Conservation (phyloP, 2,113 vertebrate genomes). For the Phrynocephalus versicolor region DNA sequence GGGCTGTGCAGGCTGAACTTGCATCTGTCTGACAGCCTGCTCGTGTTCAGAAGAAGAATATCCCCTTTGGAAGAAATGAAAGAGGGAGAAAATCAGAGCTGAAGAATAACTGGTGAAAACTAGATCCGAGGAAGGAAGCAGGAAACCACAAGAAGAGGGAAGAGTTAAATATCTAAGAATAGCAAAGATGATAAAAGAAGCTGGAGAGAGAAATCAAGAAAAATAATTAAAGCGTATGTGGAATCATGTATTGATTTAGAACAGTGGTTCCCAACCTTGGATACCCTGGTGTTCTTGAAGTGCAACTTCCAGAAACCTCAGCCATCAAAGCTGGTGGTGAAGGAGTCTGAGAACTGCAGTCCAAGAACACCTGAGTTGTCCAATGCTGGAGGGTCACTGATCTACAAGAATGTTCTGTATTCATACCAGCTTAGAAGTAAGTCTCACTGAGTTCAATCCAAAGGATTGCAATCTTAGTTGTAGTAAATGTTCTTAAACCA, state of each 20-base stretch:
- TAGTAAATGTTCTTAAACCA: background rate
- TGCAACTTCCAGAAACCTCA: too few relatives aligned
- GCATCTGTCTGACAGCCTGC: constrained; percentile 54
- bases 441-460: background rate
- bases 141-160: background rate
- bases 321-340: too few relatives aligned
- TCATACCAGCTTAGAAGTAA: background rate
- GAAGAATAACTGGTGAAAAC: constrained; percentile 2
- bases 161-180: background rate
- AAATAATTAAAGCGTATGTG: background rate
- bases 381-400: too few relatives aligned
- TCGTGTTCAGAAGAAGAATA: constrained; percentile 66
- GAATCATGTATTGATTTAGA: background rate
- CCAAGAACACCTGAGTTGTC: too few relatives aligned
- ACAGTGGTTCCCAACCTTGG: too few relatives aligned
- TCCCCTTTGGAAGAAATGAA: constrained; percentile 44
- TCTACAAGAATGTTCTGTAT: background rate
- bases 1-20: constrained; percentile 69
- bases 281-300: too few relatives aligned
- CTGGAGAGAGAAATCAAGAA: background rate
- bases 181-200: too few relatives aligned
- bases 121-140: constrained; percentile 15
- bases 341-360: background rate
- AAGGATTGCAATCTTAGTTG: background rate
- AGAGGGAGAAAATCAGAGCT: background rate